Base-by-base conservation (phyloP, 2,113 vertebrate genomes). In the Alligator sinensis region DNA sequence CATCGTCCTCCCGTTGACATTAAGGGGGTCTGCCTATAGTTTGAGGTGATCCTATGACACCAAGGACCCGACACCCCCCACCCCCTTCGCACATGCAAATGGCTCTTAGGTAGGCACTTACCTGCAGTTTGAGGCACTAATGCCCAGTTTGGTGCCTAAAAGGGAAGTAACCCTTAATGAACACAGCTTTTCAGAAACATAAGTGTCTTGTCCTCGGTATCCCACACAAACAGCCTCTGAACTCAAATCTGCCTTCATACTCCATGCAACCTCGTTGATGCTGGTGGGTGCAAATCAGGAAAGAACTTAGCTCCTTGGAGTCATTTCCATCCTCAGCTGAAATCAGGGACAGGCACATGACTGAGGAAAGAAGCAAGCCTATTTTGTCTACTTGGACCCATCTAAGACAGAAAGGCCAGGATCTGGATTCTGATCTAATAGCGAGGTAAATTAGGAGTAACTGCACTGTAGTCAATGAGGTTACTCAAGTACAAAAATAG, bases 251-350 rank as follows among this genome's bases (percentile, higher is more conserved):
- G 77, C 16, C 5, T 58, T 93, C 38, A 28, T 85, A 3, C 83
- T 83, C 87, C 28, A 68, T 0, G 0, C 0, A 2, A 24, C 3
- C 77, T 5, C 2, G 61, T 24, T 62, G 61, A 72, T 34, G 18
- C 25, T 34, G 4, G 5, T 27, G 4, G 1, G 2, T 61, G 2
- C 21, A 83, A 85, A 63, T 84, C 62, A 80, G 79, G 62, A 58
- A 5, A 30, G 11, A 54, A 54, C 24, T 76, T 88, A 34, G 3
- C n/a, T 82, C 15, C 11, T 76, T 62, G 62, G 11, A 76, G 70
- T 91, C 70, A 55, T 59, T 72, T 90, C 72, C n/a, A 90, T 34
- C 1, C 30, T 82, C 59, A 13, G 54, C 62, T 74, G 74, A 87
- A 93, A 84, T 17, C 9, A 77, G 38, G 63, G n/a, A 30, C 6